phyloP scores from a whole-genome alignment of 2,797 vertebrate species.

The Sorex maritimensis region DNA sequence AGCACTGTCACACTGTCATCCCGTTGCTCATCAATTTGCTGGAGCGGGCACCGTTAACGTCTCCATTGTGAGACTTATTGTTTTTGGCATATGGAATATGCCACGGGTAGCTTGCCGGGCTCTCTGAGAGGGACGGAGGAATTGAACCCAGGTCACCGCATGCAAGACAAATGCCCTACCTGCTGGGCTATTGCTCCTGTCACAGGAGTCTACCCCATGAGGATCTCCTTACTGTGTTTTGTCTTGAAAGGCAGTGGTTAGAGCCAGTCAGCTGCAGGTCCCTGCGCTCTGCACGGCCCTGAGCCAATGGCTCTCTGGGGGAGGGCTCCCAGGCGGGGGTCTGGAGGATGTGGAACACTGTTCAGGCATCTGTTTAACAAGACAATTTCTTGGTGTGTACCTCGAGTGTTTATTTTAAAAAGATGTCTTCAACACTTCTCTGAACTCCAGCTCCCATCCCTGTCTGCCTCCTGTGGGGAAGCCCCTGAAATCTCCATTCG shows the following conservation, averaged over 20 bases:
- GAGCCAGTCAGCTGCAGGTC: not conserved
- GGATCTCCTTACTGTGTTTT: not conserved
- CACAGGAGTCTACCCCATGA: not conserved
- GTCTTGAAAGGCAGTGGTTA: not conserved
- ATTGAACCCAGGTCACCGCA: too few relatives aligned
- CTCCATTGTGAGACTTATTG: too few relatives aligned
- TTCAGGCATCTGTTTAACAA: not conserved
- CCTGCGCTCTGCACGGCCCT: not conserved
- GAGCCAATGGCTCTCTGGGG: not conserved
- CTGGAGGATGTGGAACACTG: not conserved
- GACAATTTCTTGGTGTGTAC: not conserved
- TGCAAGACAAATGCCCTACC: too few relatives aligned
- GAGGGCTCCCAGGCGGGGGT: not conserved
- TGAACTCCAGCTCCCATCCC: not conserved
- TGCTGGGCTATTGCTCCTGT: too few relatives aligned
- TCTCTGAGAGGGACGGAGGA: too few relatives aligned
- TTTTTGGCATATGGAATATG: too few relatives aligned
- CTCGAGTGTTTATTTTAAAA: conserved; percentile 18
- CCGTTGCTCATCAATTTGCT: too few relatives aligned
- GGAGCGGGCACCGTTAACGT: too few relatives aligned
- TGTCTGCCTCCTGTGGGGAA: not conserved
- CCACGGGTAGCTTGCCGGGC: too few relatives aligned
- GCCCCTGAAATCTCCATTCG: not conserved
- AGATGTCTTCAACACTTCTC: not conserved
- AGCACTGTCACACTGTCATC: too few relatives aligned